Evolutionary conservation across 2,113 vertebrate species (phyloP).

Genomic region (Polyodon spathula): DNA sequence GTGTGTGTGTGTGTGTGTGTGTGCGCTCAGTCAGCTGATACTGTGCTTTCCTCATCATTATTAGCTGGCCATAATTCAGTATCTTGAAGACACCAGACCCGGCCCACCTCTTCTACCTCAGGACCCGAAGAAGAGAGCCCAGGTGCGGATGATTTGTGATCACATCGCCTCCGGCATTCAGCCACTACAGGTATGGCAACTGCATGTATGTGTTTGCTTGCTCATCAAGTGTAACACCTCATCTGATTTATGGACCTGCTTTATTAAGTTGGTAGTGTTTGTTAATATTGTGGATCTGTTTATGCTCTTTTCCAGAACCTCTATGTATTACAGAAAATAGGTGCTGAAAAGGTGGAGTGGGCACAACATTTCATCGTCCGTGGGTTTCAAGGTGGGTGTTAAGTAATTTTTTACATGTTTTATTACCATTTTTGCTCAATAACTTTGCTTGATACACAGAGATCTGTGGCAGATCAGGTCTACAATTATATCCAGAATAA

Average conservation of each 20-base stretch:
- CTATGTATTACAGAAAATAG: slow-evolving; percentile 65
- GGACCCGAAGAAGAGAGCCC: slow-evolving; percentile 71
- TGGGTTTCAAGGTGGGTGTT: slow-evolving; percentile 73
- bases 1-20: no score
- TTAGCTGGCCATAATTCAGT: slow-evolving; percentile 90
- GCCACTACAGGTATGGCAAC: slow-evolving; percentile 73
- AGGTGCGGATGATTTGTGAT: slow-evolving; percentile 80
- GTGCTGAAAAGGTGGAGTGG: slow-evolving; percentile 71
- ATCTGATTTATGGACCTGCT: background rate
- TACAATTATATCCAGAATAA: no score
- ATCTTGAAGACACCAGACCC: slow-evolving; percentile 82
- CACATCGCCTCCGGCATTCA: slow-evolving; percentile 83
- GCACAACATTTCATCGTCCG: slow-evolving; percentile 68
- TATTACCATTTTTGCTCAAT: background rate
- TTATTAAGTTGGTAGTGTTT: background rate
- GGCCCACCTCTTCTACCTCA: slow-evolving; percentile 69
- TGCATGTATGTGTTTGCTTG: background rate
- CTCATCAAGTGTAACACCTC: background rate
- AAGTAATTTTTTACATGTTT: background rate
- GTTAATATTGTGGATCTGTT: background rate
- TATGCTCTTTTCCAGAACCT: slow-evolving; percentile 62
- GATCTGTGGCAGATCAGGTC: no score
- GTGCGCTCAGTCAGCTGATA: background rate
- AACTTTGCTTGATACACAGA: no score
- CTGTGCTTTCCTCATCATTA: background rate